phyloP scores from a whole-genome alignment of 2,888 invertebrate species.

The Plebejus anna region DNA sequence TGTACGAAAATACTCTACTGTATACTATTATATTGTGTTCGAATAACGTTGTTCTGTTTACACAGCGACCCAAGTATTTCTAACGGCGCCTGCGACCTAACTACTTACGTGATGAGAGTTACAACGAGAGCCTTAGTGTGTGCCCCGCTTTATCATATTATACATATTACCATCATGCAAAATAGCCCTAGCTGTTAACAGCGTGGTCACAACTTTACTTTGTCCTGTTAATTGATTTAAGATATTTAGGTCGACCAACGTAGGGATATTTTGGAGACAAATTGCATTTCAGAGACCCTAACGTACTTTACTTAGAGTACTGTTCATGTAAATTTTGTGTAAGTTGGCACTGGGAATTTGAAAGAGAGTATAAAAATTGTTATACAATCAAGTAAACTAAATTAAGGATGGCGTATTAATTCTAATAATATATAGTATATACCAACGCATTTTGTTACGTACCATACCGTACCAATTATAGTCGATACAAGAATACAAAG shows the following conservation, averaged over 20 bases:
- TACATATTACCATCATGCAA: slow-evolving; percentile 32
- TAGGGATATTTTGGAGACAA: neutral
- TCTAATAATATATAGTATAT: no score
- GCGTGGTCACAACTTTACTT: slow-evolving; percentile 14
- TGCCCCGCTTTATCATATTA: slow-evolving; percentile 36
- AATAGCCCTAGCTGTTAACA: slow-evolving; percentile 27
- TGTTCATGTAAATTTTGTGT: no score
- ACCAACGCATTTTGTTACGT: no score
- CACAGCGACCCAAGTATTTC: slow-evolving; percentile 44
- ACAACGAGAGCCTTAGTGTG: slow-evolving; percentile 38
- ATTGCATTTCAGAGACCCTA: neutral
- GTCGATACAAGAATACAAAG: no score
- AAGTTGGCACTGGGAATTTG: neutral
- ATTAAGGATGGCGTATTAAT: no score
- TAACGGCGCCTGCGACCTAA: slow-evolving; percentile 38
- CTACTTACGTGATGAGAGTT: slow-evolving; percentile 44
- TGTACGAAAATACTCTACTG: slow-evolving; percentile 21
- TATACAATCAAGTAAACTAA: neutral
- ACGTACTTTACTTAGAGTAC: neutral
- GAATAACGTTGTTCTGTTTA: slow-evolving; percentile 44
- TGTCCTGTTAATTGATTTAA: slow-evolving; percentile 11
- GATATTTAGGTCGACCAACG: neutral
- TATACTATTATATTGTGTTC: slow-evolving; percentile 33
- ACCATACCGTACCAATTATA: no score
- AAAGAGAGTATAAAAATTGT: neutral